Evolutionary conservation across 2,113 vertebrate genomes (phyloP).

Genomic region (Anguilla rostrata): DNA sequence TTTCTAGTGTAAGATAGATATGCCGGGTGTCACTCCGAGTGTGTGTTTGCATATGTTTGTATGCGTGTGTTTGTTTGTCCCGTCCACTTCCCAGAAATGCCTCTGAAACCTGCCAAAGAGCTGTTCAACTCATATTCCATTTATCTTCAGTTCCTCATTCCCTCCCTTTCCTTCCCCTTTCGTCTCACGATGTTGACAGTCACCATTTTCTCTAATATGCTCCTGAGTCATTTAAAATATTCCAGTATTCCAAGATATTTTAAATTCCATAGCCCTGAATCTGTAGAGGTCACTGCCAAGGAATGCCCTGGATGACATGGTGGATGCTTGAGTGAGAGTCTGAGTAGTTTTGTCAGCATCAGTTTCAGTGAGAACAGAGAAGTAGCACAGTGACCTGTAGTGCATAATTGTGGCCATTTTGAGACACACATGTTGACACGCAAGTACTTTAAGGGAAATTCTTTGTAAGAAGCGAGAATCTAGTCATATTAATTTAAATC

Average conservation of each 20-base stretch:
- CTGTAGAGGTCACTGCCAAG: not conserved
- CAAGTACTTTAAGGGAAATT: too few relatives aligned
- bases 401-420: too few relatives aligned
- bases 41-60: not conserved
- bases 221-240: not conserved
- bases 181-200: not conserved
- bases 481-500: too few relatives aligned
- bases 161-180: slow-evolving; percentile 2
- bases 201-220: not conserved
- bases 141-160: not conserved
- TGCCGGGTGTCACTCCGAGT: not conserved
- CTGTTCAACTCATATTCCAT: not conserved
- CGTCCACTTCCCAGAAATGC: not conserved
- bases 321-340: too few relatives aligned
- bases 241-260: not conserved
- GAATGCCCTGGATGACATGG: too few relatives aligned
- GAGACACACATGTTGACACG: too few relatives aligned
- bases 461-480: too few relatives aligned
- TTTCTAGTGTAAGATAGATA: not conserved
- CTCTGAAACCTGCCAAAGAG: not conserved
- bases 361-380: too few relatives aligned
- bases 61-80: not conserved
- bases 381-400: too few relatives aligned
- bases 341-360: too few relatives aligned
- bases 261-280: not conserved